phyloP scores from a whole-genome alignment of 2,113 vertebrate genomes.

The Coryphaenoides rupestris region DNA sequence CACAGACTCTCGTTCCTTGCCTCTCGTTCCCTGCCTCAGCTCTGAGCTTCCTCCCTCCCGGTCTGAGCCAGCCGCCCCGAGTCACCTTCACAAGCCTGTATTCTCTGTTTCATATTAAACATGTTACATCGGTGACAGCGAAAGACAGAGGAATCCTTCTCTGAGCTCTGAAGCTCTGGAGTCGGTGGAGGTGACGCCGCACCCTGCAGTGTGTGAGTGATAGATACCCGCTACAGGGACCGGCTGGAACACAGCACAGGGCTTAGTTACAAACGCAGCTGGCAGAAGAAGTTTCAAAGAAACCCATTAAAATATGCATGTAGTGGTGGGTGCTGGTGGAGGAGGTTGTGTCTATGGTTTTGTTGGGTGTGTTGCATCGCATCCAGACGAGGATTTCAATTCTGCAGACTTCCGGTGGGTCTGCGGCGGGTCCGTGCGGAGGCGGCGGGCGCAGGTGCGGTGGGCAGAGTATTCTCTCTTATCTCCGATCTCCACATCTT shows the following conservation, averaged over 20 bases:
- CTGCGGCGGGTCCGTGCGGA: not conserved
- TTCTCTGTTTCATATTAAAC: conserved; percentile 48
- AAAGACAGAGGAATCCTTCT: conserved; percentile 27
- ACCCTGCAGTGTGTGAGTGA: conserved; percentile 20
- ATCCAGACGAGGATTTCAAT: not conserved
- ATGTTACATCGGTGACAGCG: conserved; percentile 41
- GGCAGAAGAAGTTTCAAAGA: conserved; percentile 24
- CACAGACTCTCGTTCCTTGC: no score
- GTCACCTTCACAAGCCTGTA: conserved; percentile 40
- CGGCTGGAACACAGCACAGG: conserved; percentile 33
- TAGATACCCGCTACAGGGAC: conserved; percentile 25
- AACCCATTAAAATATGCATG: conserved; percentile 33
- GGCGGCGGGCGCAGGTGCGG: conserved; percentile 25
- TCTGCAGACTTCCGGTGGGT: not conserved
- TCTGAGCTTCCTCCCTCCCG: conserved; percentile 20
- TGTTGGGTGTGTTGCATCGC: not conserved
- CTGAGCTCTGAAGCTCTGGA: conserved; percentile 29
- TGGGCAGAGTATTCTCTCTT: conserved; percentile 21
- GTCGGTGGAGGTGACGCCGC: conserved; percentile 39
- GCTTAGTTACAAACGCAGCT: conserved; percentile 39
- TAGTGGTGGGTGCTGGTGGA: conserved; percentile 5
- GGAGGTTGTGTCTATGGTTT: conserved; percentile 30
- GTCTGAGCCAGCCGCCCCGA: conserved; percentile 40
- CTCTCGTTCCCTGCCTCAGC: conserved; percentile 16
- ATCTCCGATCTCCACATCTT: conserved; percentile 25